These are phyloP conservation scores for Ceryle rudis DNA, from an alignment of 2,797 vertebrate genomes.

Conservation along the genomic window DNA sequence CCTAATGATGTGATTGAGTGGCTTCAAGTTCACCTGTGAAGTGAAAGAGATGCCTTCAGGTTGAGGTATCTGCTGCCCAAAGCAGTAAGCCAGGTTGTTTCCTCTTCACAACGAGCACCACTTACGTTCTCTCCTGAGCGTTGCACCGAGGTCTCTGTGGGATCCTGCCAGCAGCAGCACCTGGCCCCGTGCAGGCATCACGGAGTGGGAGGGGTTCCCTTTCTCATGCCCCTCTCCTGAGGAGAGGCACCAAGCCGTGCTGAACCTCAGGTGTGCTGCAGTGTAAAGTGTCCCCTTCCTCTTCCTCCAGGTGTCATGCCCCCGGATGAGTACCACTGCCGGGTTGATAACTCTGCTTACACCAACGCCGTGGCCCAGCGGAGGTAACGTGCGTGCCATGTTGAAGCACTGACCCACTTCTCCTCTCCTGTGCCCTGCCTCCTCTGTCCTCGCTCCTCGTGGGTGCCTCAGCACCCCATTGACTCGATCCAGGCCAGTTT, in stretches of 20 bases:
- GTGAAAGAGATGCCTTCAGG: background rate
- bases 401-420: background rate
- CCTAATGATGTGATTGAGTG: no score
- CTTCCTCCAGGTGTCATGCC: slow-evolving; percentile 90
- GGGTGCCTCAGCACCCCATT: background rate
- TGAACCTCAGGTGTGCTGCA: fast-evolving
- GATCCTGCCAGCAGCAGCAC: background rate
- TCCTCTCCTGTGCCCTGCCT: background rate
- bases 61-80: background rate
- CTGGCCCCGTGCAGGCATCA: fast-evolving
- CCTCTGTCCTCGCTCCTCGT: background rate
- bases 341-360: slow-evolving; percentile 91
- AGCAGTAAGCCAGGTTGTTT: fast-evolving
- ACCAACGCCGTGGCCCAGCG: slow-evolving; percentile 89
- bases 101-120: fast-evolving
- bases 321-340: slow-evolving; percentile 90
- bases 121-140: fast-evolving
- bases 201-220: fast-evolving
- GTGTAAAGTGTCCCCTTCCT: background rate
- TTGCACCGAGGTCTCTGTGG: fast-evolving
- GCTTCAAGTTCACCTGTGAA: background rate
- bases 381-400: slow-evolving; percentile 76
- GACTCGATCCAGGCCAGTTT: background rate
- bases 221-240: fast-evolving
- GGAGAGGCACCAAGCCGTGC: fast-evolving